Percentiles rank a stretch among this genome's conserved stretches.
phyloP scores from a whole-genome alignment of 2,113 vertebrate genomes.

The Lagopus leucura region DNA sequence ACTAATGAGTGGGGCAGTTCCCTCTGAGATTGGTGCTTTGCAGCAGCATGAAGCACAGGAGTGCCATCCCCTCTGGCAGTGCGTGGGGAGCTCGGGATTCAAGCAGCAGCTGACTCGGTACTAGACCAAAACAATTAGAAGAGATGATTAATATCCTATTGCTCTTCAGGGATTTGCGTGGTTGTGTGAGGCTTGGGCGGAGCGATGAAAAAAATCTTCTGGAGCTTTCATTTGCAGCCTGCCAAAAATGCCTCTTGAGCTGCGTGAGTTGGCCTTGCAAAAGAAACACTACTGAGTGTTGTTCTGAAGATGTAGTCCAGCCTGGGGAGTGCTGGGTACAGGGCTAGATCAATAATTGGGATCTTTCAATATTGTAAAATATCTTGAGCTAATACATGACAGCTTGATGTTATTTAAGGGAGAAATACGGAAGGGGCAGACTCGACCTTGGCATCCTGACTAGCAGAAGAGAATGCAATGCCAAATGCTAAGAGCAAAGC shows the following conservation, averaged over 20 bases:
- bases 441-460: slow-evolving; percentile 28
- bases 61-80: not conserved
- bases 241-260: not conserved
- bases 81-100: not conserved
- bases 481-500: slow-evolving; percentile 55
- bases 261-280: not conserved
- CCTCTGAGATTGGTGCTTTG: not conserved
- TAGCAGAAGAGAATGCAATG: not conserved
- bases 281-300: not conserved
- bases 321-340: not conserved
- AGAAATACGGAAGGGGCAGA: not conserved
- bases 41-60: accelerated
- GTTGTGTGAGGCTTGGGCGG: not conserved
- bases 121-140: not conserved
- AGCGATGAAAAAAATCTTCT: not conserved
- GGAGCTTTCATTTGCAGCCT: not conserved
- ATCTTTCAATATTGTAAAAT: not conserved
- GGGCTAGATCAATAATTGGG: accelerated
- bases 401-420: not conserved
- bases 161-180: not conserved
- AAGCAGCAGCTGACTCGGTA: not conserved
- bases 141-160: slow-evolving; percentile 11
- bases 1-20: not conserved
- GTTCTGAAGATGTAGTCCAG: too few species aligned
- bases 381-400: not conserved